Evolutionary conservation across 2,888 invertebrate species (phyloP).

Genomic region (Lasioglossum morio): DNA sequence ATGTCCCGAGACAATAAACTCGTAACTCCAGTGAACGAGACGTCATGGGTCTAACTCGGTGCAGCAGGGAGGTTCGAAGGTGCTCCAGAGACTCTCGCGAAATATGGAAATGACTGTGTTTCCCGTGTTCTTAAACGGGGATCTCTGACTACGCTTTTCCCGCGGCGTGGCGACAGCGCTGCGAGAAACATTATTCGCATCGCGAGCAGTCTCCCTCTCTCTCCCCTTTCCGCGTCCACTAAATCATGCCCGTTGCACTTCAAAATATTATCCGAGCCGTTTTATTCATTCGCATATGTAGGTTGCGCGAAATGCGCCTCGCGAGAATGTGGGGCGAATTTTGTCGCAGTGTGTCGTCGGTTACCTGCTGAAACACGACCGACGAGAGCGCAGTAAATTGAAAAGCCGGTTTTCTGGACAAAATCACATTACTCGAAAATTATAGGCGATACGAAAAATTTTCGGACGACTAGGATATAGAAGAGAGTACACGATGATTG

Average conservation of each 20-base stretch:
- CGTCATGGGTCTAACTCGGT: conserved; percentile 52
- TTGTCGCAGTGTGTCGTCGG: not conserved
- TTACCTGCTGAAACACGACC: not conserved
- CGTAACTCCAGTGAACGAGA: conserved; percentile 46
- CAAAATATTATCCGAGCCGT: not conserved
- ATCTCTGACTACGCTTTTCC: not conserved
- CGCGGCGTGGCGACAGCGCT: not conserved
- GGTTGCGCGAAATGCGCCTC: conserved; percentile 8
- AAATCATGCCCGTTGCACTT: conserved; percentile 10
- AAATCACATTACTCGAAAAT: not conserved
- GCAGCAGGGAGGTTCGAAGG: conserved; percentile 39
- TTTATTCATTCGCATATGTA: conserved; percentile 6
- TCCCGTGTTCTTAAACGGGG: conserved; percentile 11
- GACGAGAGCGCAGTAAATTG: not conserved
- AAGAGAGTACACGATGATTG: too few relatives aligned
- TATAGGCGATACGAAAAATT: not conserved
- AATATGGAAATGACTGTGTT: conserved; percentile 53
- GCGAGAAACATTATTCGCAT: conserved; percentile 13
- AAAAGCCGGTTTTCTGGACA: not conserved
- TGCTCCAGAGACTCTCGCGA: conserved; percentile 42
- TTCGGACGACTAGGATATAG: not conserved
- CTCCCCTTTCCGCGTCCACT: not conserved
- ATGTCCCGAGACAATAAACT: conserved; percentile 63
- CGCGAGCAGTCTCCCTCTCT: too few relatives aligned
- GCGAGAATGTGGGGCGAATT: conserved; percentile 7